Conservation (phyloP, 2,888 invertebrate genomes). For the Julus scanicus region DNA sequence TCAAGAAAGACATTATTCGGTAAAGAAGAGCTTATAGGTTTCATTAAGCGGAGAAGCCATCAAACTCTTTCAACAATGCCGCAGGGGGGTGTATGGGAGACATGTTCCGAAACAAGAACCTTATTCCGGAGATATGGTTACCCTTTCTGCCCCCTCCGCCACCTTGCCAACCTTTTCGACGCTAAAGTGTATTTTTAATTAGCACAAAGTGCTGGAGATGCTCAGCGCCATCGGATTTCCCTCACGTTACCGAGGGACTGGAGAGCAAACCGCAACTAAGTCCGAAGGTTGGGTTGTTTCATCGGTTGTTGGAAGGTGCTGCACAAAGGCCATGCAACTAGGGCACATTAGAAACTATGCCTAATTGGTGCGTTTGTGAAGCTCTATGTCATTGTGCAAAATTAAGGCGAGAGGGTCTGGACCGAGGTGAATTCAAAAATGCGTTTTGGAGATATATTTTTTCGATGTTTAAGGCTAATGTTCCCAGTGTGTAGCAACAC, state of each 20-base stretch:
- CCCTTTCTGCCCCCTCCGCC: background rate
- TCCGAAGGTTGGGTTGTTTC: background rate
- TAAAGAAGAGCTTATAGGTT: too few species aligned
- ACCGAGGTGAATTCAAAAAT: too few species aligned
- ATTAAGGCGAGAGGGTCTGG: too few species aligned
- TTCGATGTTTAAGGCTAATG: too few species aligned
- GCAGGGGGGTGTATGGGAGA: too few species aligned
- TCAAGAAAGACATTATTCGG: too few species aligned
- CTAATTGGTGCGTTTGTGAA: background rate
- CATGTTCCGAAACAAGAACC: background rate
- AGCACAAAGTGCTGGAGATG: background rate
- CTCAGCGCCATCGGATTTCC: background rate
- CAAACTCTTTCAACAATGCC: too few species aligned
- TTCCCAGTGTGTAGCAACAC: too few species aligned
- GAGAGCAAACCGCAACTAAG: constrained; percentile 11
- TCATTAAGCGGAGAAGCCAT: too few species aligned
- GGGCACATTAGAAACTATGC: background rate
- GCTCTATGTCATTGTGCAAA: too few species aligned
- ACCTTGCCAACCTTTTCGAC: background rate
- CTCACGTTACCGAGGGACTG: background rate
- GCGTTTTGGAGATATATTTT: too few species aligned
- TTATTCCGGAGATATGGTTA: background rate
- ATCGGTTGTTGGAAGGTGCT: background rate
- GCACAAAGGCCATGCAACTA: background rate
- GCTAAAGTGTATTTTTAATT: background rate